Percentiles rank a stretch among this genome's conserved stretches.
Evolutionary conservation across 2,113 vertebrate genomes (phyloP).

Genomic region (Dermatemys mawii): DNA sequence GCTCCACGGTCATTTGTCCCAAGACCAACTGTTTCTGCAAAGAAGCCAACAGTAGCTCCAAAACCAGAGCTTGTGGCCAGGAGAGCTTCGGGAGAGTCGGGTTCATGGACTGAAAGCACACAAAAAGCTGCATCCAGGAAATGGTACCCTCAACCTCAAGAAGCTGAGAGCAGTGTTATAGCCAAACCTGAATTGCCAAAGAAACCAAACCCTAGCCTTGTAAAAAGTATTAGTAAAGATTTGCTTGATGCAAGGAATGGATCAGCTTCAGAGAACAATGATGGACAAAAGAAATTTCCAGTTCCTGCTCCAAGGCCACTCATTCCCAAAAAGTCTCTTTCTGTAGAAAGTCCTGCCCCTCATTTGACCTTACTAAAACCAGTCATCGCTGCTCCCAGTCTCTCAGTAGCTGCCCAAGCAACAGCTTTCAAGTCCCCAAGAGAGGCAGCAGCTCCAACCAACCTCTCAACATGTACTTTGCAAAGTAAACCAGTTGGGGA

Average conservation of each 20-base stretch:
- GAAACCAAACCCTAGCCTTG: slow-evolving; percentile 79
- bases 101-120: slow-evolving; percentile 65
- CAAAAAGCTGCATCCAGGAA: slow-evolving; percentile 63
- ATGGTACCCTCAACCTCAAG: slow-evolving; percentile 53
- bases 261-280: background rate
- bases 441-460: slow-evolving; percentile 65
- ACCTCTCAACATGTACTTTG: background rate
- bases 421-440: slow-evolving; percentile 66
- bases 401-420: slow-evolving; percentile 74
- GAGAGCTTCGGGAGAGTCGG: slow-evolving; percentile 77
- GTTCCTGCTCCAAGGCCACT: slow-evolving; percentile 80
- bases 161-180: slow-evolving; percentile 40
- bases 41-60: slow-evolving; percentile 83
- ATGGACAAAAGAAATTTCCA: slow-evolving; percentile 60
- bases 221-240: slow-evolving; percentile 70
- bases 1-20: slow-evolving; percentile 76
- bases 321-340: slow-evolving; percentile 76
- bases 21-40: slow-evolving; percentile 77
- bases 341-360: slow-evolving; percentile 62
- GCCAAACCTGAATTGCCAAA: slow-evolving; percentile 85
- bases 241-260: slow-evolving; percentile 63
- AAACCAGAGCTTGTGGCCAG: slow-evolving; percentile 79
- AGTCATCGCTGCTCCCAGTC: slow-evolving; percentile 49
- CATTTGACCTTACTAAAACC: slow-evolving; percentile 64
- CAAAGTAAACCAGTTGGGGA: slow-evolving; percentile 68